These are phyloP conservation scores for Shargacucullia verbasci DNA, from an alignment of 2,888 invertebrate genomes.

Conservation along the genomic window DNA sequence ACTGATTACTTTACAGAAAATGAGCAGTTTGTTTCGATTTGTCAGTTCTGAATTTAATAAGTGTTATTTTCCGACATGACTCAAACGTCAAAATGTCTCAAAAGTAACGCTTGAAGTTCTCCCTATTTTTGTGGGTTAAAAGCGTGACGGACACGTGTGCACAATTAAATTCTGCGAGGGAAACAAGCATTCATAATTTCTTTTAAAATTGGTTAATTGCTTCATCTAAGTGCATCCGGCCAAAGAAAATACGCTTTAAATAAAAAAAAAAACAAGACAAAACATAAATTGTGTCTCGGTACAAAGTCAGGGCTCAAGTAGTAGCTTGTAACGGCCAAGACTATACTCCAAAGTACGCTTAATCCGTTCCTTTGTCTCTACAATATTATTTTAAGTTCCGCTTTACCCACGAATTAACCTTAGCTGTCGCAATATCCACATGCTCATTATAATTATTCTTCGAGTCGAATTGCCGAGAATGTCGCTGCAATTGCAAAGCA, in stretches of 20 bases:
- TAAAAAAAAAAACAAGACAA: constrained; percentile 14
- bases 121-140: constrained; percentile 40
- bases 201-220: constrained; percentile 39
- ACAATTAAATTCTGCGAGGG: constrained; percentile 26
- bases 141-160: constrained; percentile 38
- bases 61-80: background rate
- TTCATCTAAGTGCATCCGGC: constrained; percentile 23
- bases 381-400: constrained; percentile 35
- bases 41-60: constrained; percentile 6
- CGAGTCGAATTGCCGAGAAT: constrained; percentile 71
- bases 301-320: background rate
- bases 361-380: constrained; percentile 18
- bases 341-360: background rate
- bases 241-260: too few relatives aligned
- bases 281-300: background rate
- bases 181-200: constrained; percentile 33
- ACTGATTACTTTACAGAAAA: constrained; percentile 3
- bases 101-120: constrained; percentile 20
- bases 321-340: background rate
- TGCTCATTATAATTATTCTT: constrained; percentile 70
- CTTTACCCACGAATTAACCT: constrained; percentile 51
- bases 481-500: constrained; percentile 70
- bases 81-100: constrained; percentile 24
- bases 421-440: constrained; percentile 63
- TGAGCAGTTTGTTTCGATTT: constrained; percentile 1